Percentiles rank a stretch among this genome's conserved stretches.
These are phyloP conservation scores for Eretmocerus hayati DNA, from an alignment of 2,888 invertebrate species.

Conservation along the genomic window DNA sequence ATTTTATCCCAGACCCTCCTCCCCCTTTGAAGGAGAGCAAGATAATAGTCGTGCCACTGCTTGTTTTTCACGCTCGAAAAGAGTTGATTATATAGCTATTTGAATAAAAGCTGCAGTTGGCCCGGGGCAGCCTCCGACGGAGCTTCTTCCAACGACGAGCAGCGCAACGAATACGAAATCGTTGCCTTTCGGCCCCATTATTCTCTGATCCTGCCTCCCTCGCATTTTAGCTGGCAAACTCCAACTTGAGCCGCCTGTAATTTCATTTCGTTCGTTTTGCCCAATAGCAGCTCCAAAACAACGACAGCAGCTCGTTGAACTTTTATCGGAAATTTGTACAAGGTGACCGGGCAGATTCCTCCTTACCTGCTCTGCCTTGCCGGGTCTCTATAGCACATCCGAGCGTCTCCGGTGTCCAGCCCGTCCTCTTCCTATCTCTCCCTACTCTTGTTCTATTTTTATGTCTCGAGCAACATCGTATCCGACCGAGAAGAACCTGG, in stretches of 20 bases:
- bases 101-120: no score
- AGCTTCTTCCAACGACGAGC: no score
- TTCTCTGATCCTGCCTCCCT: constrained; percentile 5
- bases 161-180: no score
- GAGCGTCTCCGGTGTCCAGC: no score
- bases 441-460: background rate
- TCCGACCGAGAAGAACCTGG: no score
- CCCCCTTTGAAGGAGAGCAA: no score
- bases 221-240: constrained; percentile 2
- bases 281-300: constrained; percentile 23
- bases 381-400: constrained; percentile 9
- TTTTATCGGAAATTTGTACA: constrained; percentile 40
- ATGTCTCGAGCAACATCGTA: background rate
- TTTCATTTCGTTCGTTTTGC: constrained; percentile 34
- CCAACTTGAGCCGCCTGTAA: constrained; percentile 32
- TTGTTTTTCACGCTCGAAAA: constrained; percentile 15
- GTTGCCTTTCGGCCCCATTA: no score
- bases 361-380: background rate
- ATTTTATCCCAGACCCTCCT: no score
- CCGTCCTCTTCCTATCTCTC: no score
- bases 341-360: constrained; percentile 15
- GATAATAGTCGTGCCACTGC: no score
- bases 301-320: no score
- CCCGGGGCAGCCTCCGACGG: no score
- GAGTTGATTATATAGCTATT: constrained; percentile 34